Evolutionary conservation across 2,113 vertebrate species (phyloP), one percentile per base, ranked within the genome.

Genomic region (Rhynchomys soricoides): DNA sequence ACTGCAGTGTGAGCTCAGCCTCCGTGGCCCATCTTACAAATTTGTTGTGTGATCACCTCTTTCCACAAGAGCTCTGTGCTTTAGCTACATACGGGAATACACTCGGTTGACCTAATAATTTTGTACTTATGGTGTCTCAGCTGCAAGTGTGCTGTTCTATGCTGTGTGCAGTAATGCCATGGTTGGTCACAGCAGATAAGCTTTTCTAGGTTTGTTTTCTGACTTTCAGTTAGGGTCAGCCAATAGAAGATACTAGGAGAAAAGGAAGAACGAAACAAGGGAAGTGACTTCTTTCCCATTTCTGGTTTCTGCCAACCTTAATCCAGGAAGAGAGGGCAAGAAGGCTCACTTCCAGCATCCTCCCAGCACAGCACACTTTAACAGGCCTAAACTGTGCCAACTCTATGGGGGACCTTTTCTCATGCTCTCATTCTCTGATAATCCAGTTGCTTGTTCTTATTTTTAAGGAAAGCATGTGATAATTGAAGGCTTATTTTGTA

Each of bases 321-420:
- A 34, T 96, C 26, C 9, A 82, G 79, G 3, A 82, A 40, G 4
- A 79, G 34, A 91, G 29, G 45, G 55, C 43, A 13, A 87, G 34
- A 26, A 24, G 34, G 55, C 2, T 26, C 3, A 21, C 12, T 2
- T 57, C 21, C 26, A n/a, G n/a, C 0, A 7, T 50, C 66, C n/a
- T 5, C 52, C 50, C 11, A 26, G 13, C 10, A 37, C 52, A n/a
- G 45, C 1, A 50, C 26, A 29, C 16, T 78, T 40, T 40, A 24
- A 34, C 21, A 31, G 24, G 7, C n/a, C 57, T 68, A 31, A 77
- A 43, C 43, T 24, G 7, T 52, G 29, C 26, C 8, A 13, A 21
- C 3, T 57, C 2, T 59, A 8, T 22, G 7, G 7, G 37, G 24
- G 5, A 6, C 52, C 1, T 13, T 10, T 45, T n/a, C 40, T 12